These are phyloP conservation scores for Hetaerina americana DNA, from an alignment of 1,140 invertebrate genomes.

Conservation along the genomic window DNA sequence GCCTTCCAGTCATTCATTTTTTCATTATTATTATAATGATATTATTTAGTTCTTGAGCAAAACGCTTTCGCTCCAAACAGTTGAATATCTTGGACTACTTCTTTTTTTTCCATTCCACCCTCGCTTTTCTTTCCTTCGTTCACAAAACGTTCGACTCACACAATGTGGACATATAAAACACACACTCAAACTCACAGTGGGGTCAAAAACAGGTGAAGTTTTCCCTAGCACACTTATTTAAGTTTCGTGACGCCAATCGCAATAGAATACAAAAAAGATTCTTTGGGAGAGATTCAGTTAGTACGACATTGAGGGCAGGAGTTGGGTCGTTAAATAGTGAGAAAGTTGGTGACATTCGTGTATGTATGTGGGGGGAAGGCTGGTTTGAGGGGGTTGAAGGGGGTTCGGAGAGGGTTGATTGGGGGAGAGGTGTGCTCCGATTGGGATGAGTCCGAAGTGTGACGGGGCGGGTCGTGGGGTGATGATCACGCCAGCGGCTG, in stretches of 20 bases:
- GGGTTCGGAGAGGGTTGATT: not conserved
- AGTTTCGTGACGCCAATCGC: not conserved
- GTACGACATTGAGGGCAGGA: too few species aligned
- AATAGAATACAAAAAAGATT: too few species aligned
- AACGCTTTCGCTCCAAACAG: not conserved
- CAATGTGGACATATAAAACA: not conserved
- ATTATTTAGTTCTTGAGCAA: not conserved
- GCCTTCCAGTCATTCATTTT: not conserved
- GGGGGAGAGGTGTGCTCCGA: not conserved
- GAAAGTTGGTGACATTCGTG: not conserved
- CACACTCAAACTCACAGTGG: not conserved
- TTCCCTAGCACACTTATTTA: not conserved
- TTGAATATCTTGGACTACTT: too few species aligned
- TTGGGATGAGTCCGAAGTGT: too few species aligned
- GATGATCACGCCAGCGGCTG: too few species aligned
- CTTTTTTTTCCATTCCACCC: not conserved
- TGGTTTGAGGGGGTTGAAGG: not conserved
- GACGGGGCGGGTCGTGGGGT: too few species aligned
- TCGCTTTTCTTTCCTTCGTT: not conserved
- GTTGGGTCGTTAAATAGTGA: not conserved
- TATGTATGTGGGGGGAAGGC: not conserved
- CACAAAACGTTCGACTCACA: not conserved
- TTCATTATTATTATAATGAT: not conserved
- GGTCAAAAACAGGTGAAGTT: not conserved
- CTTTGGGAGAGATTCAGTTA: too few species aligned